Conservation (phyloP, 2,888 invertebrate genomes). For the Hemaris fuciformis region DNA sequence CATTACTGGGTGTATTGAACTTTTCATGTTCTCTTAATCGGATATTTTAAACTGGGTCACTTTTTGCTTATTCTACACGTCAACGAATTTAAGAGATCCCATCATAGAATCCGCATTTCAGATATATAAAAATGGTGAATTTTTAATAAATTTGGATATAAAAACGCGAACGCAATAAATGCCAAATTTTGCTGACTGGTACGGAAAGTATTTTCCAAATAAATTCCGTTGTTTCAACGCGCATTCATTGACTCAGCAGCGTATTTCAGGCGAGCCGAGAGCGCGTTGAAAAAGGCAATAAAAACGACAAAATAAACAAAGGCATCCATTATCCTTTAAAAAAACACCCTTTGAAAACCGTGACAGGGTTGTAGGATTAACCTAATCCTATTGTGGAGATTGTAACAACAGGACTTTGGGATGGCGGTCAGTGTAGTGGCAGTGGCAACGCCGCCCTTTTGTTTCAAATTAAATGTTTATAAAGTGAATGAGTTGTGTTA, state of each 20-base stretch:
- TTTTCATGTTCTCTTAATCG: too few species aligned
- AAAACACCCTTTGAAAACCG: conserved; percentile 26
- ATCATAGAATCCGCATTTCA: too few species aligned
- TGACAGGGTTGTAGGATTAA: conserved; percentile 25
- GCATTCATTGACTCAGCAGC: background rate
- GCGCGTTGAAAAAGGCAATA: conserved; percentile 2
- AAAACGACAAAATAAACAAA: conserved; percentile 20
- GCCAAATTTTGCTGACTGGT: background rate
- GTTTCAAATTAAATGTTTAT: background rate
- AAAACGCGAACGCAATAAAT: background rate
- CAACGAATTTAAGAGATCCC: too few species aligned
- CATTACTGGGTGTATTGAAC: too few species aligned
- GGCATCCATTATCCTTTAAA: conserved; percentile 23
- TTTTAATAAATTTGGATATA: too few species aligned
- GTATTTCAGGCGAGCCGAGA: background rate
- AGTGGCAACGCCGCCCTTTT: conserved; percentile 14
- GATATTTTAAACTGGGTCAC: too few species aligned
- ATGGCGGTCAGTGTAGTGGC: conserved; percentile 20
- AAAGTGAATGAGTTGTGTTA: background rate
- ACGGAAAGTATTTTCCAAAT: background rate
- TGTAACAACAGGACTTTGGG: conserved; percentile 30
- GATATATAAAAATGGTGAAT: too few species aligned
- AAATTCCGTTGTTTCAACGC: background rate
- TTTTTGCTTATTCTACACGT: too few species aligned
- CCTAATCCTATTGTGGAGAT: conserved; percentile 38